These are phyloP conservation scores for Phyllostomus discolor DNA, from an alignment of 2,113 vertebrate species.

Conservation along the genomic window DNA sequence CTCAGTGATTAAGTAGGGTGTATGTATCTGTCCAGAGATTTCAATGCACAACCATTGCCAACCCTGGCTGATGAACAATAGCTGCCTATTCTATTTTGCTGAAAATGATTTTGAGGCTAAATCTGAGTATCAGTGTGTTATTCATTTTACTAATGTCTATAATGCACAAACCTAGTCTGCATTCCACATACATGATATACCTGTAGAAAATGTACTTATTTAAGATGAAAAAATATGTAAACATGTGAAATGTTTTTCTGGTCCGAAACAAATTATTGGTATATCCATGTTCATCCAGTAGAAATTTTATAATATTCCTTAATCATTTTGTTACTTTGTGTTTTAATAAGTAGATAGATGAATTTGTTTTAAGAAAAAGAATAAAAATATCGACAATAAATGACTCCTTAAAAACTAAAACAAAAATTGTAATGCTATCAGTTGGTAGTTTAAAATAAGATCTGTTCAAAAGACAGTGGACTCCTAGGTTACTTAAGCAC, in stretches of 20 bases:
- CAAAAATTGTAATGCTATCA: neutral
- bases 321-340: neutral
- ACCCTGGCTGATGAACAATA: neutral
- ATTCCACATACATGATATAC: neutral
- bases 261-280: neutral
- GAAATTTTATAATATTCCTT: neutral
- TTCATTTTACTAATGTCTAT: neutral
- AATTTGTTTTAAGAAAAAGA: slow-evolving; percentile 1
- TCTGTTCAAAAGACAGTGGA: neutral
- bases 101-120: neutral
- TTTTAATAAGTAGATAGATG: neutral
- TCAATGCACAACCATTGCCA: neutral
- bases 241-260: neutral
- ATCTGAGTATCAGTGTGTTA: neutral
- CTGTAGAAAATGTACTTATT: neutral
- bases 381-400: slow-evolving; percentile 15
- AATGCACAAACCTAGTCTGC: neutral
- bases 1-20: neutral
- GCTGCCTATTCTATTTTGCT: neutral
- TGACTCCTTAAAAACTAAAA: slow-evolving; percentile 9
- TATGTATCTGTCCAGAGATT: neutral
- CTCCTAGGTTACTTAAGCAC: slow-evolving; percentile 51
- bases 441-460: neutral
- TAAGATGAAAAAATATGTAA: neutral
- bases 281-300: neutral